Evolutionary conservation across 2,113 vertebrate species (phyloP), one percentile per base, ranked within the genome.

Genomic region (Petromus typicus): DNA sequence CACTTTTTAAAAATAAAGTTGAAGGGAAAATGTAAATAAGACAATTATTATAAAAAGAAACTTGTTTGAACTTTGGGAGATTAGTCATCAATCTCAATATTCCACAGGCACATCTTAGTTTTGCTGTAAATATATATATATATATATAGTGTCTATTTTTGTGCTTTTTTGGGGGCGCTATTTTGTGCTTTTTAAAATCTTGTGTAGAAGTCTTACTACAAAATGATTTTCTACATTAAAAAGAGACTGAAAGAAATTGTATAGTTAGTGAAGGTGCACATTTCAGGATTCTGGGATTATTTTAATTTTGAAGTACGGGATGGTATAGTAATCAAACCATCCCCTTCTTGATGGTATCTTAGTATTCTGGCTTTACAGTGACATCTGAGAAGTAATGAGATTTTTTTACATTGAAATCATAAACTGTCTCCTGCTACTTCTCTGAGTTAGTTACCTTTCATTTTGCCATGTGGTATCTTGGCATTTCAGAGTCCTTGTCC

Each of bases 11-110:
- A 78, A 78, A 98, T 93, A 93, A 63, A 82, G 43, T 88, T 91
- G 94, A 89, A 90, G 1, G 48, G 84, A 94, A 75, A 84, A 93
- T 0, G 0, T 69, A 93, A 92, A 69, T 81, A 51, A 96, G 86
- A 96, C 95, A 98, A 97, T 98, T 93, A 97, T 98, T 91, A 67
- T 51, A 48, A 96, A 88, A 97, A 25, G 10, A 90, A 78, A 97
- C 84, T 45, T 54, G n/a, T 40, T 80, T 20, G 83, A 87, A 51
- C 56, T 69, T 34, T 25, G 18, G 37, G 82, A 95, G 37, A 86
- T 88, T 27, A 59, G 40, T 59, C 78, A 45, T 66, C 56, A 17
- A 30, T 43, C 79, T 95, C 16, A 0, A 9, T 48, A 76, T 69
- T 95, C 94, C 93, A 91, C 63, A 82, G 0, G 30, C 82, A 25